Evolutionary conservation across 2,888 invertebrate genomes (phyloP).

Genomic region (Nyleta sp.): DNA sequence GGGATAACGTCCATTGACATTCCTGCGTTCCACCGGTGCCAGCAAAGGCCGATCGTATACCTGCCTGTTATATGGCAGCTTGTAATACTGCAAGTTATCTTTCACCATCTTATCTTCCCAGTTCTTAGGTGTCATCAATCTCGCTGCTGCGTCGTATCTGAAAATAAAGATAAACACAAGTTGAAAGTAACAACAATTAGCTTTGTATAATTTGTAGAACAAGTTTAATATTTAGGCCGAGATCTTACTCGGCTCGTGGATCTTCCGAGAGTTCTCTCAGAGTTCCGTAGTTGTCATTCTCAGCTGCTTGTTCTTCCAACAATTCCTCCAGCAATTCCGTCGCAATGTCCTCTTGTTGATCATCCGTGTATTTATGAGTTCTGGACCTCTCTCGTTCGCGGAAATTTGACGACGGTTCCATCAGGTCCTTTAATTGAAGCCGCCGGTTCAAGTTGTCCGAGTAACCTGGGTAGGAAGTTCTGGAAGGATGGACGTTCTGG

Average conservation of each 20-base stretch:
- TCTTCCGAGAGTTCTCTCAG: slow-evolving; percentile 53
- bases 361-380: slow-evolving; percentile 66
- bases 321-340: slow-evolving; percentile 69
- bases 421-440: too few species aligned
- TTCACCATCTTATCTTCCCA: too few species aligned
- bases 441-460: slow-evolving; percentile 61
- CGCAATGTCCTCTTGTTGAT: slow-evolving; percentile 60
- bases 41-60: slow-evolving; percentile 59
- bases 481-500: slow-evolving; percentile 77
- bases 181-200: too few species aligned
- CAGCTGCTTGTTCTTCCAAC: slow-evolving; percentile 62
- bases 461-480: slow-evolving; percentile 74
- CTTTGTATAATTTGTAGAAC: too few species aligned
- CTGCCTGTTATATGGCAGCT: too few species aligned
- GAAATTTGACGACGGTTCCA: slow-evolving; percentile 75
- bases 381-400: slow-evolving; percentile 76
- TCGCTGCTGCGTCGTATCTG: too few species aligned
- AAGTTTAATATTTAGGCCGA: not conserved
- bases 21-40: slow-evolving; percentile 70
- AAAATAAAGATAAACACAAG: too few species aligned
- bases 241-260: slow-evolving; percentile 70
- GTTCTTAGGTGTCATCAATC: too few species aligned
- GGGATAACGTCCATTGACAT: slow-evolving; percentile 77
- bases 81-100: too few species aligned
- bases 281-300: slow-evolving; percentile 67